Base-by-base conservation (phyloP, 2,888 invertebrate species). In the Cheilosia pagana region DNA sequence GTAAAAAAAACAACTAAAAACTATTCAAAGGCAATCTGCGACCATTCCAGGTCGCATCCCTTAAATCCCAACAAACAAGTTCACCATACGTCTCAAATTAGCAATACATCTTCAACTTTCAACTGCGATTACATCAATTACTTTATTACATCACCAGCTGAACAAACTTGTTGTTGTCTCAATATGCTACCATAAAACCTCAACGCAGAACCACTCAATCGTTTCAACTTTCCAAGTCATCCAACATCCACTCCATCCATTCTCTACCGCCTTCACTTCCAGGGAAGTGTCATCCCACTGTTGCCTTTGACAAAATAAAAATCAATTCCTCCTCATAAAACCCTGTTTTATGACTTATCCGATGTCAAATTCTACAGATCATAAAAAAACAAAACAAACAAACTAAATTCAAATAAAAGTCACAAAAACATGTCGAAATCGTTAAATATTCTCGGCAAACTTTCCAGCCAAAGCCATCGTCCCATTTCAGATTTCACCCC, bases 361-460 rank as follows among this genome's bases (percentile, higher is more conserved):
- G 16, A 25, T 71, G 23, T 78, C 21, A 4, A 67, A 67, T 74
- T 67, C 14, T 21, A 52, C 21, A 14, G 23, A 79, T 45, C 31
- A 39, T 41, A 52, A n/a, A 50, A 50, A 55, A 21, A n/a, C n/a
- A n/a, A 0, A 8, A 28, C 28, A 28, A 28, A 28, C 41, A 81
- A 28, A 50, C 21, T 14, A 21, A 23, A 21, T 10, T 23, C 65
- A n/a, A 41, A 67, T 21, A 72, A 59, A 53, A 65, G 31, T 57
- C 63, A 67, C 50, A 39, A 57, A 70, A 50, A 21, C 16, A 50
- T 75, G 75, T 81, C 31, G 43, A 75, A 75, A 70, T 70, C 62
- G 63, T 81, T 75, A 81, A 81, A 81, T 60, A 67, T 39, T 12
- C 45, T 21, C 41, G 57, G 52, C 57, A 68, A 48, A 57, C 52